phyloP scores from a whole-genome alignment of 2,113 vertebrate genomes.

The Melierax canorus region DNA sequence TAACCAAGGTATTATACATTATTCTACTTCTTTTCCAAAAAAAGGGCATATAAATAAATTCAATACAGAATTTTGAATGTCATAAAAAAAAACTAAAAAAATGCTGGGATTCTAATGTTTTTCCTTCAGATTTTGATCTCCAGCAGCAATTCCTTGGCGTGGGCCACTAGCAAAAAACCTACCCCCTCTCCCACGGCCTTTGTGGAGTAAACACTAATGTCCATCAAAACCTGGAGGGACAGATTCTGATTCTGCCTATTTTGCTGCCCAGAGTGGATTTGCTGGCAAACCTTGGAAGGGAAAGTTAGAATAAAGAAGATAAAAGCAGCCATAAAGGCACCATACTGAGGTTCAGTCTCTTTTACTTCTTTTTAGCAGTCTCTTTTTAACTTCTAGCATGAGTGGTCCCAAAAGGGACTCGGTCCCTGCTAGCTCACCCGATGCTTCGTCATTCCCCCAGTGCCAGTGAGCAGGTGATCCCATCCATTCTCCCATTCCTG shows the following conservation, averaged over 20 bases:
- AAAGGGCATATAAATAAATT: not conserved
- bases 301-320: not conserved
- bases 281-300: not conserved
- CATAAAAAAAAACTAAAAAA: not conserved
- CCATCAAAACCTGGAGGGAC: not conserved
- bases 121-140: not conserved
- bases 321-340: not conserved
- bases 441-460: not conserved
- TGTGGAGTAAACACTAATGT: accelerated
- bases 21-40: not conserved
- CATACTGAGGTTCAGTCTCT: accelerated
- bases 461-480: not conserved
- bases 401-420: not conserved
- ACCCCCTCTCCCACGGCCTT: not conserved
- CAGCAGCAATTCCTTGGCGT: accelerated
- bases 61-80: not conserved
- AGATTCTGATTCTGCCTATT: not conserved
- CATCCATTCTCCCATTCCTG: accelerated
- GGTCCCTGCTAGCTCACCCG: not conserved
- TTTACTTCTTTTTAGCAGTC: too few relatives aligned
- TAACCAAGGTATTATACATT: not conserved
- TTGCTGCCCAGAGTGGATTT: not conserved
- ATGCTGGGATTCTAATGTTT: not conserved
- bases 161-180: not conserved
- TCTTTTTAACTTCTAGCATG: not conserved